These are phyloP conservation scores for Aethina tumida DNA, from an alignment of 1,140 invertebrate genomes.

Conservation along the genomic window DNA sequence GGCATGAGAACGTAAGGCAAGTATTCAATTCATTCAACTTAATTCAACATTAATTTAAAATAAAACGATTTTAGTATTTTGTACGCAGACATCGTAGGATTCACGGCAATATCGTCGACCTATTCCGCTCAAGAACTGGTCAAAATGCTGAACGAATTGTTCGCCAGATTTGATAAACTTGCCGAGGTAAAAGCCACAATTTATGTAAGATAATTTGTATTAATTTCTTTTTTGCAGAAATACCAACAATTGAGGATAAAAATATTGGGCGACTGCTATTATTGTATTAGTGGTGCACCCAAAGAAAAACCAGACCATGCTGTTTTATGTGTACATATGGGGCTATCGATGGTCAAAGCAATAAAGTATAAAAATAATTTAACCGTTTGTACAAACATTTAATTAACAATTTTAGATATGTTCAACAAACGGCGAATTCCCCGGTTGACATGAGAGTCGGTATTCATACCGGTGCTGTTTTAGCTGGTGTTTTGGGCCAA, in stretches of 20 bases:
- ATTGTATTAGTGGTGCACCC: slow-evolving; percentile 88
- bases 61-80: slow-evolving; percentile 70
- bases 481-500: slow-evolving; percentile 93
- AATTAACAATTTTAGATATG: slow-evolving; percentile 55
- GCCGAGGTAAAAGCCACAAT: slow-evolving; percentile 57
- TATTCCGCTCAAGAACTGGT: slow-evolving; percentile 89
- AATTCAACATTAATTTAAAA: neutral
- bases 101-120: slow-evolving; percentile 90
- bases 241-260: slow-evolving; percentile 91
- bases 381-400: slow-evolving; percentile 1
- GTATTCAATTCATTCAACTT: slow-evolving; percentile 6
- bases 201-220: neutral
- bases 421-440: slow-evolving; percentile 89
- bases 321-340: slow-evolving; percentile 91
- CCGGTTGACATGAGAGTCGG: slow-evolving; percentile 97
- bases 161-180: slow-evolving; percentile 85
- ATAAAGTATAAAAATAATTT: slow-evolving; percentile 60
- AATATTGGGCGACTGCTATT: slow-evolving; percentile 93
- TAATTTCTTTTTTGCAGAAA: slow-evolving; percentile 49
- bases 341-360: slow-evolving; percentile 90
- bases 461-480: slow-evolving; percentile 90
- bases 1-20: slow-evolving; percentile 92
- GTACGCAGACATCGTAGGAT: slow-evolving; percentile 87
- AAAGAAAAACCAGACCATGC: slow-evolving; percentile 83
- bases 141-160: slow-evolving; percentile 88